These are phyloP conservation scores for Gymnothorax reevesii DNA, from an alignment of 2,797 vertebrate genomes.

Conservation along the genomic window DNA sequence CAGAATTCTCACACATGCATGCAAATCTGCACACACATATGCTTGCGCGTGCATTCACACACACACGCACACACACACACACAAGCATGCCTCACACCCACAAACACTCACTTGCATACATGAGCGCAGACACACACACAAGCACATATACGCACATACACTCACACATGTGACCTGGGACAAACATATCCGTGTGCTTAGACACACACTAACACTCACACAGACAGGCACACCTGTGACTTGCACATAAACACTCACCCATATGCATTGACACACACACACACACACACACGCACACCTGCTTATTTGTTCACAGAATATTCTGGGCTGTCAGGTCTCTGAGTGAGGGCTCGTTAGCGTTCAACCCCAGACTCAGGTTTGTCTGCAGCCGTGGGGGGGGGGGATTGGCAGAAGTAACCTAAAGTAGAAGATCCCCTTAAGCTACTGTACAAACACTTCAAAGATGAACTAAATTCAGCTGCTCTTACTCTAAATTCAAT, in stretches of 20 bases:
- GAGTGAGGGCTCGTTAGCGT: background rate
- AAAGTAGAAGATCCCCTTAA: no score
- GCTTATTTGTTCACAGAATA: background rate
- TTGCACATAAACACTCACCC: background rate
- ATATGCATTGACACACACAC: slow-evolving; percentile 18
- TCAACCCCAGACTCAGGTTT: background rate
- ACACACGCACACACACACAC: slow-evolving; percentile 1
- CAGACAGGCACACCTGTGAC: no score
- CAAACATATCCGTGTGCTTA: no score
- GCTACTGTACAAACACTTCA: no score
- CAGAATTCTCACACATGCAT: background rate
- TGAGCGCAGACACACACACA: background rate
- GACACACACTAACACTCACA: no score
- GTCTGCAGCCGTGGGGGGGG: background rate
- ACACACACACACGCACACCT: slow-evolving; percentile 15
- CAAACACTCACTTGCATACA: background rate
- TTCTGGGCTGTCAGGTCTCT: background rate
- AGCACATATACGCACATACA: background rate
- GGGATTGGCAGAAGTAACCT: no score
- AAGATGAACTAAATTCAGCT: no score
- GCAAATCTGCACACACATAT: background rate
- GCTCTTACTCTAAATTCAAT: no score
- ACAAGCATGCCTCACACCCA: background rate
- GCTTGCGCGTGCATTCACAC: background rate
- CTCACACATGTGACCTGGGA: background rate